These are phyloP conservation scores for Callaeas wilsoni DNA, from an alignment of 2,113 vertebrate species.

Conservation along the genomic window DNA sequence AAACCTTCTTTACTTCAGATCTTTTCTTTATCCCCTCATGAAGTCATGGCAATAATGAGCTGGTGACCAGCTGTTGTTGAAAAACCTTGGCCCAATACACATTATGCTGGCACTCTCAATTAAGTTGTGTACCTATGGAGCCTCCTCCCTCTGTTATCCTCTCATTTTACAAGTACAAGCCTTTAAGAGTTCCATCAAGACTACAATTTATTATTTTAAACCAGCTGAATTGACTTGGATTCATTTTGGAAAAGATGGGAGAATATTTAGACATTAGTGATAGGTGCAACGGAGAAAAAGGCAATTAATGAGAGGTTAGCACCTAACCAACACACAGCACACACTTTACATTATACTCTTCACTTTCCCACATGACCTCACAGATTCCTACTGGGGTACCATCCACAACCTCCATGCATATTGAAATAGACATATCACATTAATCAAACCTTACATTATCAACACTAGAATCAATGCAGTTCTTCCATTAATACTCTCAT, in stretches of 20 bases:
- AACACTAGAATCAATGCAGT: background rate
- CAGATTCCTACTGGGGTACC: background rate
- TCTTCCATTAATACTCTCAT: fast-evolving
- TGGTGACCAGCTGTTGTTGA: background rate
- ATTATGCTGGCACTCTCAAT: background rate
- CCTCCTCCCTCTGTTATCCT: background rate
- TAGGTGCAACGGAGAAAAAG: background rate
- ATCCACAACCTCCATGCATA: background rate
- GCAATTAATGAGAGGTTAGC: background rate
- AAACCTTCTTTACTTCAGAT: constrained; percentile 13
- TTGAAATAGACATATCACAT: background rate
- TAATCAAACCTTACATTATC: background rate
- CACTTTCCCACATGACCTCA: background rate
- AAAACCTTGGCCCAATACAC: background rate
- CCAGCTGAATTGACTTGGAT: background rate
- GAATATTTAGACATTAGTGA: background rate
- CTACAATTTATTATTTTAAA: background rate
- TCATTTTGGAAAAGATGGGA: background rate
- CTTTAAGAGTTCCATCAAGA: background rate
- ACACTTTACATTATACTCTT: background rate
- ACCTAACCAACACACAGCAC: background rate
- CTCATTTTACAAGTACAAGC: background rate
- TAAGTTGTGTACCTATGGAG: background rate
- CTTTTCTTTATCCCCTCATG: constrained; percentile 2
- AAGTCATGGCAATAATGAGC: background rate